Base-by-base conservation (phyloP, 2,113 vertebrate genomes). In the Oriolus oriolus region DNA sequence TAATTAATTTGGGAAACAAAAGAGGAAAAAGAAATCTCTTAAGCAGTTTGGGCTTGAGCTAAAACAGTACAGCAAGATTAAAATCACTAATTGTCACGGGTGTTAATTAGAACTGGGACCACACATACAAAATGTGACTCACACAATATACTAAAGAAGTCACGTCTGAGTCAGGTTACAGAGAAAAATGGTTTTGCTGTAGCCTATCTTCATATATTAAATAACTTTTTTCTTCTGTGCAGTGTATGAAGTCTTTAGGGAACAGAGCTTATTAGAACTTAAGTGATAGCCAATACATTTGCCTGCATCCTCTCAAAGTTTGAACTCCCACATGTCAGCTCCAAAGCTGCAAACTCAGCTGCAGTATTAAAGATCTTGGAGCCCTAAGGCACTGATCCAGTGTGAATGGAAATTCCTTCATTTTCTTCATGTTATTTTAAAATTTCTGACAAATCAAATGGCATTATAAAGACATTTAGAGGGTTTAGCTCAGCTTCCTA, bases 41-140 rank as follows among this genome's bases (percentile, higher is more conserved):
- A 27, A 59, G 54, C 54, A 80, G 30, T 52, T 80, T 89, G 71
- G 73, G 41, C 76, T 86, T 27, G 39, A 89, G 63, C 82, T 95
- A 59, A 95, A 94, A 93, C 88, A 69, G 59, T 74, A 76, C 59
- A 80, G 42, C 12, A 77, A 96, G 87, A 93, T 95, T 80, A 85
- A 93, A 94, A 95, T 95, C 74, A 65, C 78, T 64, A 85, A 54
- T 84, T 93, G 93, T 66, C 75, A 65, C 2, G 22, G 39, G 54
- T 93, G 89, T 94, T 95, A 96, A 94, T 96, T 96, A 93, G 94
- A 76, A 56, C n/a, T 80, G 84, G 87, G 87, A 91, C 78, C 70
- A 85, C 63, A 73, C 41, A 20, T 60, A 16, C 5, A 13, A 86
- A 89, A n/a, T 41, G 22, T 53, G 59, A 52, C 74, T 89, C 7